phyloP scores from a whole-genome alignment of 2,113 vertebrate genomes.

The Phaetusa simplex region DNA sequence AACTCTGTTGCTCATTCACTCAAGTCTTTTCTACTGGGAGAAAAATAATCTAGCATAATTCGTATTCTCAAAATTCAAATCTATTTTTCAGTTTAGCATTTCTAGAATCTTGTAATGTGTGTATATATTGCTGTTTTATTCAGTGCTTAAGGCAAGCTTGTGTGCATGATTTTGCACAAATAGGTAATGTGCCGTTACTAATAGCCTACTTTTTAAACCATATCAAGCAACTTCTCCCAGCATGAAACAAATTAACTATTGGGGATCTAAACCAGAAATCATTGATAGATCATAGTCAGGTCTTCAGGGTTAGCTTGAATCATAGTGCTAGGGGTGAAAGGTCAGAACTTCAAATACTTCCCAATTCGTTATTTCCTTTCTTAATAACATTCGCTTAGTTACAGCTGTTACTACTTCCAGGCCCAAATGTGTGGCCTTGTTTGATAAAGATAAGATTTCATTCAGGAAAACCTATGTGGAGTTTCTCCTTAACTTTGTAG shows the following conservation, averaged over 20 bases:
- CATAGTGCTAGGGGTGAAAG: slow-evolving; percentile 40
- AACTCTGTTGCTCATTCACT: neutral
- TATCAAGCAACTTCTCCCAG: slow-evolving; percentile 34
- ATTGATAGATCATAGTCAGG: slow-evolving; percentile 46
- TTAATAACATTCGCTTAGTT: neutral
- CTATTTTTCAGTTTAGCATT: neutral
- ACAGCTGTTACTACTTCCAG: slow-evolving; percentile 47
- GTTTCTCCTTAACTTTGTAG: neutral
- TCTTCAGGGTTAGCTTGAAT: slow-evolving; percentile 52
- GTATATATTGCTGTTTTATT: neutral
- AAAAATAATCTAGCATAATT: neutral
- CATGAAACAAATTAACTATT: slow-evolving; percentile 50
- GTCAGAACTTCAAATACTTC: slow-evolving; percentile 64
- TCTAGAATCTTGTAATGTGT: neutral
- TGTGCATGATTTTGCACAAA: neutral
- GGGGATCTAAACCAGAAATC: slow-evolving; percentile 52
- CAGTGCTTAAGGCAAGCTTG: neutral
- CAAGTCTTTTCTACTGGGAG: neutral
- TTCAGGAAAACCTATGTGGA: neutral
- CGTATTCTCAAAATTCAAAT: neutral
- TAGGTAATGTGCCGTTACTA: neutral
- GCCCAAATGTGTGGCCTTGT: neutral
- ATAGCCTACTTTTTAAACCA: neutral
- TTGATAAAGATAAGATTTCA: neutral
- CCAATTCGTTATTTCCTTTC: slow-evolving; percentile 47